Conservation (phyloP, 1,140 invertebrate species). For the Drosophila pachea region DNA sequence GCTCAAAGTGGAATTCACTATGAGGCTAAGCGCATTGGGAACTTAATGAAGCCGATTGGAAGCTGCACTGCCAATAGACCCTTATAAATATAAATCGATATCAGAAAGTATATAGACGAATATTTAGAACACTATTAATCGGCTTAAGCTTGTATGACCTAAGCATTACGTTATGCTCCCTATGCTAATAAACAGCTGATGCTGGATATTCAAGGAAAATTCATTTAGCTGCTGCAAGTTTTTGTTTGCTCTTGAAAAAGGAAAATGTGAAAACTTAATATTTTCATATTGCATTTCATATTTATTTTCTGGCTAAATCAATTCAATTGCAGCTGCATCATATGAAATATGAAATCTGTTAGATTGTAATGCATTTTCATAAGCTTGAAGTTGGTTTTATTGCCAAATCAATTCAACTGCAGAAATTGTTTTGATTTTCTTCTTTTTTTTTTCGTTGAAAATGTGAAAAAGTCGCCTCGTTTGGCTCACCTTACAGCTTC, state of each 20-base stretch:
- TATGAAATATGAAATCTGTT: background rate
- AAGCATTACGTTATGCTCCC: background rate
- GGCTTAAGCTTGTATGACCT: background rate
- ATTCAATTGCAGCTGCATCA: no score
- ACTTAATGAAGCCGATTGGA: conserved; percentile 16
- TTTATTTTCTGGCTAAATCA: no score
- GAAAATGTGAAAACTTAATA: no score
- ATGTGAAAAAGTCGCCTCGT: no score
- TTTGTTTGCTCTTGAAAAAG: no score
- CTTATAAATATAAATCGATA: background rate
- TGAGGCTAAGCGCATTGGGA: conserved; percentile 24
- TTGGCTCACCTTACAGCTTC: conserved; percentile 10
- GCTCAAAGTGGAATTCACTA: conserved; percentile 30
- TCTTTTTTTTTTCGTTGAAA: background rate
- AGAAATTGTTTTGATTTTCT: conserved; percentile 2
- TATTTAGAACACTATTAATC: background rate
- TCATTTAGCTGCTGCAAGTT: no score
- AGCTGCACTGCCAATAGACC: conserved; percentile 2
- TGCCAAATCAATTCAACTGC: conserved; percentile 9
- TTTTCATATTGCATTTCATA: no score
- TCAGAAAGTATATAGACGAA: no score
- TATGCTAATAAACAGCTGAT: background rate
- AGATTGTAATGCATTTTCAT: no score
- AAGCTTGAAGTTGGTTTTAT: background rate
- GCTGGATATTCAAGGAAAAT: background rate